Evolutionary conservation across 2,797 vertebrate genomes (phyloP).

Genomic region (Cheracebus regulus): DNA sequence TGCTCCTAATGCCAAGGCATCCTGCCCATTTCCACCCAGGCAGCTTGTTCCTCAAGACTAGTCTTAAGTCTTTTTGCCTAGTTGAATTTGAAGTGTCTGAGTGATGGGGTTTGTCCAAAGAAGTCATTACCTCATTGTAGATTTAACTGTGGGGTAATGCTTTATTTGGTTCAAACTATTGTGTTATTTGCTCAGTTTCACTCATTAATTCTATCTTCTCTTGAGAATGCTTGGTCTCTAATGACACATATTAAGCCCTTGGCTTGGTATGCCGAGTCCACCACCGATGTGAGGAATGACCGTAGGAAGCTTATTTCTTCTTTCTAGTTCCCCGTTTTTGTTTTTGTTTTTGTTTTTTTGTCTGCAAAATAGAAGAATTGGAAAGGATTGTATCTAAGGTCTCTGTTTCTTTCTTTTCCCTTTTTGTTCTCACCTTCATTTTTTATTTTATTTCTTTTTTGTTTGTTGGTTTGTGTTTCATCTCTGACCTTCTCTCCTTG

Average conservation of each 20-base stretch:
- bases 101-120: slow-evolving; percentile 17
- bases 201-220: slow-evolving; percentile 34
- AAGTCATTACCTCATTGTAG: not conserved
- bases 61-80: not conserved
- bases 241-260: not conserved
- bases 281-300: not conserved
- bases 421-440: not conserved
- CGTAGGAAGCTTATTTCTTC: not conserved
- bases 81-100: slow-evolving; percentile 27
- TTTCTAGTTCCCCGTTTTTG: not conserved
- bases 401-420: not conserved
- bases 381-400: not conserved
- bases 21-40: not conserved
- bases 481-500: not conserved
- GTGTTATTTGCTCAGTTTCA: slow-evolving; percentile 47
- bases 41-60: not conserved
- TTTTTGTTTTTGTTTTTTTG: not conserved
- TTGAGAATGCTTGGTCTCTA: slow-evolving; percentile 4
- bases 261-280: not conserved
- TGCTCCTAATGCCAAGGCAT: not conserved
- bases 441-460: not conserved
- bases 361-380: not conserved
- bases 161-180: slow-evolving; percentile 50
- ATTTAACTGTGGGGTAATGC: not conserved
- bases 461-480: not conserved